A percentile compares a stretch with the other conserved stretches of the same genome.
These are phyloP conservation scores for Ivindomyrus marchei DNA, from an alignment of 2,113 vertebrate species.

Conservation along the genomic window DNA sequence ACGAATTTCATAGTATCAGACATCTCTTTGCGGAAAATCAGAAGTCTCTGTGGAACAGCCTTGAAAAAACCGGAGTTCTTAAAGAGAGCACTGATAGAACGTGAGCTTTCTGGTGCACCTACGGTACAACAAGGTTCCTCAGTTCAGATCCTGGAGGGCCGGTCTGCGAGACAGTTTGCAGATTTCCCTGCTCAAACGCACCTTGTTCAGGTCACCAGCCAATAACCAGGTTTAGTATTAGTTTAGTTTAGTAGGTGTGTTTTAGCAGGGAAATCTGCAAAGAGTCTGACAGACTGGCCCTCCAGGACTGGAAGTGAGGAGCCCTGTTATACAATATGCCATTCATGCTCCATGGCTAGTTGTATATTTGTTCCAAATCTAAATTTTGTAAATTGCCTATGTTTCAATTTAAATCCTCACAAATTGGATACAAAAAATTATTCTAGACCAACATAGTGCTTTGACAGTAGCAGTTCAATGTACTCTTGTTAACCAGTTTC, in stretches of 20 bases:
- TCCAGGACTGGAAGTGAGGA: not conserved
- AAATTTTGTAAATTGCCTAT: not conserved
- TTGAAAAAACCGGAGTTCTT: not conserved
- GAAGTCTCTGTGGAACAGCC: not conserved
- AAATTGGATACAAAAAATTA: not conserved
- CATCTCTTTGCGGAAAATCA: not conserved
- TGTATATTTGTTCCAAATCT: not conserved
- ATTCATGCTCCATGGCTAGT: not conserved
- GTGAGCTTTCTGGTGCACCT: not conserved
- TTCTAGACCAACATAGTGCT: not conserved
- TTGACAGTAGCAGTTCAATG: not conserved
- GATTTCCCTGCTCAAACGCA: not conserved
- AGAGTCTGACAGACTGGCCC: not conserved
- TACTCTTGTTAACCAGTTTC: not conserved
- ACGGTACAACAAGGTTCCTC: not conserved
- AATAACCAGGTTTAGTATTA: not conserved
- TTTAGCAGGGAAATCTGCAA: not conserved
- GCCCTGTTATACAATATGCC: not conserved
- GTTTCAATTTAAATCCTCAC: not conserved
- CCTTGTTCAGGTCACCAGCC: not conserved
- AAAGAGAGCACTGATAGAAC: not conserved
- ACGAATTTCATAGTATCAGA: not conserved
- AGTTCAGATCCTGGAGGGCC: not conserved
- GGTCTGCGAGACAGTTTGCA: not conserved
- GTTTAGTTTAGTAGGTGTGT: not conserved